Percentiles rank a stretch among this genome's conserved stretches.
Evolutionary conservation across 1,140 invertebrate species (phyloP).

Genomic region (Caligus rogercresseyi): DNA sequence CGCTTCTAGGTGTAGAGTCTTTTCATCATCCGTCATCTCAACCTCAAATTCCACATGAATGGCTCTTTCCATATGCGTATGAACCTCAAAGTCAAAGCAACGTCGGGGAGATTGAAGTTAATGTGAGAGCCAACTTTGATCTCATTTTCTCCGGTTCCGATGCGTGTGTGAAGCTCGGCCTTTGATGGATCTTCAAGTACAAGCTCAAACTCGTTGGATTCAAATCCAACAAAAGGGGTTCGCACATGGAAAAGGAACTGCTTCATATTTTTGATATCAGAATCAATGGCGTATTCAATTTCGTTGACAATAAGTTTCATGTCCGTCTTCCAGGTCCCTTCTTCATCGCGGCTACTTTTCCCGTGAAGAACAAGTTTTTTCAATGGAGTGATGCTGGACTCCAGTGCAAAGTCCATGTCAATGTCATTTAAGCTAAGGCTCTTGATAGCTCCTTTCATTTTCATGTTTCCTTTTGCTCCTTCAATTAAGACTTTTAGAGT

Average conservation of each 20-base stretch:
- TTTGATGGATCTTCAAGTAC: background rate
- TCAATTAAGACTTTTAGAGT: background rate
- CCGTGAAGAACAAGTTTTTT: background rate
- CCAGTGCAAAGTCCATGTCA: background rate
- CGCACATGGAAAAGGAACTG: background rate
- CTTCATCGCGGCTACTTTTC: background rate
- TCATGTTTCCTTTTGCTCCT: background rate
- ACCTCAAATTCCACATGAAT: background rate
- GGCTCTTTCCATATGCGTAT: background rate
- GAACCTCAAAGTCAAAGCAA: background rate
- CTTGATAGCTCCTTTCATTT: background rate
- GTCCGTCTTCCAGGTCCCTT: background rate
- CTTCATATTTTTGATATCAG: background rate
- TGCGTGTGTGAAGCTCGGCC: background rate
- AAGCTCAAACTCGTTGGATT: background rate
- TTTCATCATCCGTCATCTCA: background rate
- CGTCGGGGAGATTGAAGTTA: background rate
- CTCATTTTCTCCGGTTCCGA: background rate
- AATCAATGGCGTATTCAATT: background rate
- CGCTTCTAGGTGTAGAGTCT: background rate
- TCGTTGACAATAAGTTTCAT: background rate
- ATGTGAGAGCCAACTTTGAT: background rate
- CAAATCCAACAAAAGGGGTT: background rate
- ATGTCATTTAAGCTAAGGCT: background rate
- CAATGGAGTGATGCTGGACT: background rate